These are phyloP conservation scores for Aspidoscelis tigris DNA, from an alignment of 2,113 vertebrate species.

Conservation along the genomic window DNA sequence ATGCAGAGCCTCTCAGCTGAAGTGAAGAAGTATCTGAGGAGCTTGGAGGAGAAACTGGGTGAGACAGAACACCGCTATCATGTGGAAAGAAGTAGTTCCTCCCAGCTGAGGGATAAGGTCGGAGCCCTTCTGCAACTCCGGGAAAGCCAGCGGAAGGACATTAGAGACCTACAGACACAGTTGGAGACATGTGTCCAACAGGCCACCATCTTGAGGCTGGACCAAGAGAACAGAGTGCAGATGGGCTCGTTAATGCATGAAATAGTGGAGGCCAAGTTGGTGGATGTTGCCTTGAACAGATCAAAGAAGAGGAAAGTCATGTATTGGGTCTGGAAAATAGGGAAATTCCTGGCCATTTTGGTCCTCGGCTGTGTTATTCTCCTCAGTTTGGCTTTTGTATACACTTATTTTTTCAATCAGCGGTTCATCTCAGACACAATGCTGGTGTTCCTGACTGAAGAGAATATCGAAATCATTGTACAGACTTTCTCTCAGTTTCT, in stretches of 20 bases:
- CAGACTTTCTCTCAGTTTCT: neutral
- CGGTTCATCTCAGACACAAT: neutral
- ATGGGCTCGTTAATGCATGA: accelerated
- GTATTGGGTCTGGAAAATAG: neutral
- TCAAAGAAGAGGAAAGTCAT: neutral
- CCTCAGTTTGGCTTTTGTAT: neutral
- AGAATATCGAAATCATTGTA: accelerated
- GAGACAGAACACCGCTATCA: neutral
- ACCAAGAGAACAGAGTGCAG: neutral
- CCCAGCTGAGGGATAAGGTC: neutral
- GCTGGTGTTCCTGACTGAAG: neutral
- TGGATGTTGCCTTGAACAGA: neutral
- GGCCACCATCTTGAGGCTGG: accelerated
- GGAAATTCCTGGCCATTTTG: neutral
- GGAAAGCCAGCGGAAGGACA: accelerated
- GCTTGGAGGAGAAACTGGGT: neutral
- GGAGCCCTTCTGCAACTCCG: accelerated
- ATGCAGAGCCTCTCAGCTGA: constrained; percentile 1
- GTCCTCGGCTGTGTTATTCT: neutral
- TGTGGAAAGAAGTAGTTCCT: neutral
- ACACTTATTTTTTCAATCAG: constrained; percentile 4
- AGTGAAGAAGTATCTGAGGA: neutral
- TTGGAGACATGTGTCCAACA: neutral
- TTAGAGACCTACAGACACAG: constrained; percentile 6
- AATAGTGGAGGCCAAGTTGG: neutral